Evolutionary conservation across 2,113 vertebrate species (phyloP).

Genomic region (Hydrolagus affinis): DNA sequence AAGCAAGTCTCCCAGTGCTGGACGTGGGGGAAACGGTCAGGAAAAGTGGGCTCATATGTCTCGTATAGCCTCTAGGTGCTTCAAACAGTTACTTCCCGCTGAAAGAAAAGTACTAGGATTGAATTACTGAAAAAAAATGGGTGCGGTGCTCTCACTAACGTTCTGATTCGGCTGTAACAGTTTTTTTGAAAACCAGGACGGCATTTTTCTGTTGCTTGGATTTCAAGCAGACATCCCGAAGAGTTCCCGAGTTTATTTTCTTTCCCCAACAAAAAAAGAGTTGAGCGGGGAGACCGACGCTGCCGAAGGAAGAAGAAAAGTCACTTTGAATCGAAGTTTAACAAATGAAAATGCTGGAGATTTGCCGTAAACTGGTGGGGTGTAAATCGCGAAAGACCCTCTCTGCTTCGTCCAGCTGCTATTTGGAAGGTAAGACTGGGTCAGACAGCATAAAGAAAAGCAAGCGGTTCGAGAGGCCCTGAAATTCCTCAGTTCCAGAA

Average conservation of each 20-base stretch:
- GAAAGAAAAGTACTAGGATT: neutral
- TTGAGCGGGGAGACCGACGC: neutral
- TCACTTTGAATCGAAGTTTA: slow-evolving; percentile 48
- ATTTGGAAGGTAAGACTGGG: slow-evolving; percentile 80
- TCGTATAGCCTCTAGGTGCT: neutral
- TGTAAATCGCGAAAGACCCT: slow-evolving; percentile 97
- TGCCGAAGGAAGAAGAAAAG: slow-evolving; percentile 36
- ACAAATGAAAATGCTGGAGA: slow-evolving; percentile 98
- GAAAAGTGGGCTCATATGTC: slow-evolving; percentile 24
- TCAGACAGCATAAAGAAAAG: neutral
- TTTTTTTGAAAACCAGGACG: neutral
- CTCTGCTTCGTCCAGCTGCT: slow-evolving; percentile 92
- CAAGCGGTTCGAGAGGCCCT: slow-evolving; percentile 22
- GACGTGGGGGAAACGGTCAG: neutral
- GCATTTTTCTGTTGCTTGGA: neutral
- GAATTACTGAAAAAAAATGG: slow-evolving; percentile 20
- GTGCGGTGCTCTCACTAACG: slow-evolving; percentile 2
- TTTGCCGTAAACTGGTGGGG: slow-evolving; percentile 96
- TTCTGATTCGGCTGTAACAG: neutral
- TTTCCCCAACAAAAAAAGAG: neutral
- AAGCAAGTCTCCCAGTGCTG: slow-evolving; percentile 53
- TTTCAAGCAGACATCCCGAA: neutral
- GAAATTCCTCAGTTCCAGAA: slow-evolving; percentile 15
- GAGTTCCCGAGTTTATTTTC: neutral
- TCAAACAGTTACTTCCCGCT: neutral